Base-by-base conservation (phyloP, 2,113 vertebrate genomes). In the Nothocercus nigrocapillus region DNA sequence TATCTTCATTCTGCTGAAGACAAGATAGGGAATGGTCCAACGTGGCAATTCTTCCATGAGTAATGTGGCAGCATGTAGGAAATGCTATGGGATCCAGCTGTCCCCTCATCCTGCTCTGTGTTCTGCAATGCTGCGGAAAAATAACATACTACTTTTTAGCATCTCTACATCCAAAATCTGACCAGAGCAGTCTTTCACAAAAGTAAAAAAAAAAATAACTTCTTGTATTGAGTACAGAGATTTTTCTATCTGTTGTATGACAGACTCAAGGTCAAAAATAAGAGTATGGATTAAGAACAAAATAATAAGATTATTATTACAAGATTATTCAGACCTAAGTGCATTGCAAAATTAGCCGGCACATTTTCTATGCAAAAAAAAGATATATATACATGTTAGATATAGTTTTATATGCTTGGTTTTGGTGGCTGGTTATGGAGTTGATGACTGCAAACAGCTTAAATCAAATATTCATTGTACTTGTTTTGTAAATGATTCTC, bases 401-500 rank as follows among this genome's bases (percentile, higher is more conserved):
- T 85, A 25, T 74, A 69, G 36, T 45, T 82, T 88, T 54, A 67
- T 36, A 30, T 40, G 16, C 28, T 58, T 51, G 15, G 19, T 72
- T 87, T 63, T 82, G n/a, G 20, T 89, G 18, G 22, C 47, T 62
- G 58, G 68, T 81, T 76, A n/a, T 72, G 62, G 49, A 79, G 58
- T 84, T 85, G 44, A 70, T 5, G 9, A 82, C 34, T 63, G 20
- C 3, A 32, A 21, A 34, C 69, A 40, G 22, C 47, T 10, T 44
- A 91, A 81, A 86, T 74, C 8, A 82, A 74, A 61, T 30, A 74
- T 85, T 76, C 76, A 82, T 80, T 66, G 53, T 58, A 62, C 70
- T 85, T 93, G 67, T 63, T 94, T 92, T 91, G 49, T 19, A 92
- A 81, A 51, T 64, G 42, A 81, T 77, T 94, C 58, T 59, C 58